Evolutionary conservation across 2,797 vertebrate species (phyloP).

Genomic region (Muraenolepis orangiensis): DNA sequence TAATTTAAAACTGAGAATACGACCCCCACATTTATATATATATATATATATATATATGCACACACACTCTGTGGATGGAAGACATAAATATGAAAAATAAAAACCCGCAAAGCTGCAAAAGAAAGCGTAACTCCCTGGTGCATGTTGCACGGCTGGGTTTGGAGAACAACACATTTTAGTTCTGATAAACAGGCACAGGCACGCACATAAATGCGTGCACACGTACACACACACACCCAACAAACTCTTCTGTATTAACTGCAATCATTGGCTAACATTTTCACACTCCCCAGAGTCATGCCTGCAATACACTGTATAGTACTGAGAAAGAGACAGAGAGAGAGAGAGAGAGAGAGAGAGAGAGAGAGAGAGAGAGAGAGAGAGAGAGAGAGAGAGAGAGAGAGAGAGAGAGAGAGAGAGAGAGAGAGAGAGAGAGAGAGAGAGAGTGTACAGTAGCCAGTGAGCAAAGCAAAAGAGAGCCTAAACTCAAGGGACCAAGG

Average conservation of each 20-base stretch:
- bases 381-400: no score
- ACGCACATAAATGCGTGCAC: constrained; percentile 1
- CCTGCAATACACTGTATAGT: background rate
- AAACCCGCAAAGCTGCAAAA: background rate
- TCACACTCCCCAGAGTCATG: background rate
- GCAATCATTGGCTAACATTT: background rate
- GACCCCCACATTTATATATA: constrained; percentile 44
- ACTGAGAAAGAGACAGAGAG: background rate
- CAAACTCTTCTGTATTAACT: background rate
- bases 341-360: background rate
- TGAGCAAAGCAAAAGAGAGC: no score
- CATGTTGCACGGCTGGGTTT: background rate
- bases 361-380: background rate
- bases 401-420: background rate
- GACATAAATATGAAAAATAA: background rate
- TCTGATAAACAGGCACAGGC: constrained; percentile 38
- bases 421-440: background rate
- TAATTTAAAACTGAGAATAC: background rate
- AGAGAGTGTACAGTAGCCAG: no score
- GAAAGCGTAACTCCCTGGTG: background rate
- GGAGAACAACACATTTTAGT: background rate
- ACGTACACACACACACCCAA: constrained; percentile 29
- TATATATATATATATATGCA: constrained; percentile 44
- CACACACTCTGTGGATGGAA: background rate
- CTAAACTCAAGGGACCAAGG: no score